Conservation (phyloP, 2,888 invertebrate genomes). For the Ichneumoninae sp. region DNA sequence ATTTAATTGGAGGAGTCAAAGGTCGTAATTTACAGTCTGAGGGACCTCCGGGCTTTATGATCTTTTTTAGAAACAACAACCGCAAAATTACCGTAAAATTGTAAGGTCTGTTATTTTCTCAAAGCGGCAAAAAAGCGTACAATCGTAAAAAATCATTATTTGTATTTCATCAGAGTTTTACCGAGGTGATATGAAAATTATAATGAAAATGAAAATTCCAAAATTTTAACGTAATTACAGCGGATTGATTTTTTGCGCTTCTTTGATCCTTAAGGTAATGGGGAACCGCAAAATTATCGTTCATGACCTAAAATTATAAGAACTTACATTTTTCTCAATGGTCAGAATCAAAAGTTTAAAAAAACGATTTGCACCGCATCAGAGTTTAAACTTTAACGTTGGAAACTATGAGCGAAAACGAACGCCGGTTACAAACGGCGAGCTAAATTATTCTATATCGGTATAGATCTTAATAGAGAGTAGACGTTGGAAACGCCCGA, state of each 20-base stretch:
- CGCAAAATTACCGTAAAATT: neutral
- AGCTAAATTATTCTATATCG: neutral
- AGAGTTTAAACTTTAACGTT: neutral
- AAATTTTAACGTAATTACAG: no score
- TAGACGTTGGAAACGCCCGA: slow-evolving; percentile 22
- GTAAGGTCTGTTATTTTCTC: neutral
- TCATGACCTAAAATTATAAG: neutral
- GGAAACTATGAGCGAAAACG: slow-evolving; percentile 2
- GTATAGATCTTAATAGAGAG: slow-evolving; percentile 22
- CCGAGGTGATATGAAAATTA: no score
- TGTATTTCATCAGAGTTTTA: neutral
- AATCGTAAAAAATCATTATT: neutral
- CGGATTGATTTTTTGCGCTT: no score
- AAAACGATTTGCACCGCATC: neutral
- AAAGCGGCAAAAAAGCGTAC: neutral
- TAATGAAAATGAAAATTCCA: no score
- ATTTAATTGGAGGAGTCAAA: neutral
- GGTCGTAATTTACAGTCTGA: neutral
- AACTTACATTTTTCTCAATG: no score
- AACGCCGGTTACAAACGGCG: slow-evolving; percentile 12
- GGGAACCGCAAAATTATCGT: neutral
- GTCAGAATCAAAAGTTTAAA: no score
- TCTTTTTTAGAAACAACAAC: neutral
- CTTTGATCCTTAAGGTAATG: no score
- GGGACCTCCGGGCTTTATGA: neutral